Evolutionary conservation across 2,797 vertebrate species (phyloP).

Genomic region (Leptodactylus fallax): DNA sequence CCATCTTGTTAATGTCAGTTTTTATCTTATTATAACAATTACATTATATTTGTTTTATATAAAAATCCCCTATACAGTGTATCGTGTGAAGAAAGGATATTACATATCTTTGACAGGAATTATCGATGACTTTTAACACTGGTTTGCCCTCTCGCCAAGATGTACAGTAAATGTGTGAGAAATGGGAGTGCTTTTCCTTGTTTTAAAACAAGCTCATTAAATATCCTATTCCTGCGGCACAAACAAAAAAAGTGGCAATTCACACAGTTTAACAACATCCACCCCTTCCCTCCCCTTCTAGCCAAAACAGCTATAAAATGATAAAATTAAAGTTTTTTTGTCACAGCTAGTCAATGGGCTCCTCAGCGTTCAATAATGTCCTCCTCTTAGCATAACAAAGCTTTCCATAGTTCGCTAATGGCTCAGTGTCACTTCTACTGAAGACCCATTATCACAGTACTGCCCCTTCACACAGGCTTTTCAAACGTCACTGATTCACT

Average conservation of each 20-base stretch:
- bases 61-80: background rate
- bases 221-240: constrained; percentile 67
- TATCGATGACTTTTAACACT: constrained; percentile 13
- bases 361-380: constrained; percentile 75
- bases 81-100: background rate
- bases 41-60: background rate
- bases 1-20: too few relatives aligned
- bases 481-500: constrained; percentile 71
- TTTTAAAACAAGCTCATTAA: constrained; percentile 78
- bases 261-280: constrained; percentile 75
- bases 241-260: constrained; percentile 73
- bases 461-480: constrained; percentile 76
- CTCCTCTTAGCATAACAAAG: constrained; percentile 82
- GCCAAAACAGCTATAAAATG: constrained; percentile 78
- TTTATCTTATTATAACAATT: background rate
- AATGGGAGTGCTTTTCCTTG: constrained; percentile 63
- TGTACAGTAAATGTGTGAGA: constrained; percentile 43
- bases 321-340: constrained; percentile 79
- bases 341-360: constrained; percentile 80
- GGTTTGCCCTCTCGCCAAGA: constrained; percentile 12
- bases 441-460: constrained; percentile 78
- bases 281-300: constrained; percentile 67
- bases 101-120: background rate
- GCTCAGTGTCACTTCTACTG: constrained; percentile 78
- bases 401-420: constrained; percentile 78